phyloP scores from a whole-genome alignment of 1,140 invertebrate genomes.

The Diprion similis region DNA sequence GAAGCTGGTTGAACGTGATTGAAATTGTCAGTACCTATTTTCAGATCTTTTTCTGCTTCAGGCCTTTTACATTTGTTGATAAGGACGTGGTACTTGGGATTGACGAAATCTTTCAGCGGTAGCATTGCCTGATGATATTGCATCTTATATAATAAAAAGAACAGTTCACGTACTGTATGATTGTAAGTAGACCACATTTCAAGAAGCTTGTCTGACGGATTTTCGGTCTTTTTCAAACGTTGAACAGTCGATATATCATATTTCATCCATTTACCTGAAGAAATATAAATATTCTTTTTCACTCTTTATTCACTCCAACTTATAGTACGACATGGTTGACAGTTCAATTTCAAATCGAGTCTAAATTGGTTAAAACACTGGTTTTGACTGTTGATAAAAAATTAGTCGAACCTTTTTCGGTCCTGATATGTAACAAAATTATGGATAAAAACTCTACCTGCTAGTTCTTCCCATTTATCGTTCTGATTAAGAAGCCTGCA shows the following conservation, averaged over 20 bases:
- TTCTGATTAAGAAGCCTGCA: constrained; percentile 80
- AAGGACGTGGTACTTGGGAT: constrained; percentile 65
- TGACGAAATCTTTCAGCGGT: constrained; percentile 69
- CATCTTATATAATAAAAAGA: constrained; percentile 74
- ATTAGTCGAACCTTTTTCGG: no score
- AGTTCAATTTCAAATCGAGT: neutral
- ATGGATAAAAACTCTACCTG: constrained; percentile 58
- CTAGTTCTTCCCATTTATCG: constrained; percentile 79
- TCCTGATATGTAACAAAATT: no score
- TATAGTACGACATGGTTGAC: neutral
- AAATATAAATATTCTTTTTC: constrained; percentile 10
- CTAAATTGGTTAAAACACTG: no score
- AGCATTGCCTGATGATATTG: constrained; percentile 76
- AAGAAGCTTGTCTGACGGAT: constrained; percentile 79
- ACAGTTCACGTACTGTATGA: constrained; percentile 80
- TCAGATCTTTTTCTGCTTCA: constrained; percentile 44
- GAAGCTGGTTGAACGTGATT: constrained; percentile 34
- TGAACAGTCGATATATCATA: constrained; percentile 61
- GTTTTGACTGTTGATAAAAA: no score
- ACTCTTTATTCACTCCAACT: neutral
- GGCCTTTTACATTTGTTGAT: constrained; percentile 62
- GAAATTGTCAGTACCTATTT: constrained; percentile 49
- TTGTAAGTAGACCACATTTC: constrained; percentile 81
- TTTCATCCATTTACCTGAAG: constrained; percentile 61
- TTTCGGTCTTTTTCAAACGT: constrained; percentile 64